Base-by-base conservation (phyloP, 2,888 invertebrate species). In the Patella caerulea region DNA sequence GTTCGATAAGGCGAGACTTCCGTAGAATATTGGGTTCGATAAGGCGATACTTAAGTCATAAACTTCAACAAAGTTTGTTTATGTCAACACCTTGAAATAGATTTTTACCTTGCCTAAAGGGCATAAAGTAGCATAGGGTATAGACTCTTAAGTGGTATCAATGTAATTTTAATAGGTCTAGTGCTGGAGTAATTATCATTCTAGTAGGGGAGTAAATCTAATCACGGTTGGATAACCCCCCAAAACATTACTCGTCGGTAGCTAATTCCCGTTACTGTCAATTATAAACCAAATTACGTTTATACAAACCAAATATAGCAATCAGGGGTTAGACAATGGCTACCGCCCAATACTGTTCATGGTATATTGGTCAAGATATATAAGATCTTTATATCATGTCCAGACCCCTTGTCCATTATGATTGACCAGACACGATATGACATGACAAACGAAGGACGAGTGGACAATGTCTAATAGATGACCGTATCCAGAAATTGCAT, bases 151-250 rank as follows among this genome's bases (percentile, higher is more conserved):
- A 45, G 45, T 45, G 45, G 45, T 45, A 45, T 45, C 45, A 15
- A 65, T 65, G 65, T 65, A 65, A 65, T 65, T 65, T 59, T 65
- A 65, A 65, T 65, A 65, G 65, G 65, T 65, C 24, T 65, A 65
- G 19, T 24, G 19, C 65, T 19, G 9, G 11, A 65, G 19, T 65
- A 65, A 65, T 65, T 65, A 65, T 65, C 12, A 65, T 24, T 65
- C 7, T 45, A 45, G 45, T 45, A 45, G 45, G 45, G 45, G 45
- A 45, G 45, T 45, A 45, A 45, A 45, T 45, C 45, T 45, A 45
- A 45, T 9, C 45, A 45, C 45, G 45, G 45, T 45, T 45, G 45
- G 45, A 9, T 45, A 9, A 45, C 45, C 45, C 45, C 45, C 45
- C 45, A 45, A 45, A 45, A 45, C 45, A 45, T 45, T 45, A 45